A percentile compares a stretch with the other conserved stretches of the same genome.
phyloP scores from a whole-genome alignment of 2,888 invertebrate species.

The Andrena fulva region DNA sequence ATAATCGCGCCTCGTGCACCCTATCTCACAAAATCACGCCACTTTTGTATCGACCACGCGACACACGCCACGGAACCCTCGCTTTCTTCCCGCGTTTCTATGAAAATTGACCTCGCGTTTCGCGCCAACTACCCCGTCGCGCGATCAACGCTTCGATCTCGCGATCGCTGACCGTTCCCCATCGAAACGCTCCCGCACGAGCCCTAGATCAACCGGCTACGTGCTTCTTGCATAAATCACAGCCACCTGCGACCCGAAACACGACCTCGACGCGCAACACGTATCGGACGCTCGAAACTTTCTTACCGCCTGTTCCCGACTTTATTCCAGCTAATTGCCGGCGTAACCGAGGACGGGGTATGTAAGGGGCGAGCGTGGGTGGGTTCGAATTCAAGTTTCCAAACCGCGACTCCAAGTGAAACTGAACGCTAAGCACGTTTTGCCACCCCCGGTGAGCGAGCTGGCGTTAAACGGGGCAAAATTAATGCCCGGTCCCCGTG shows the following conservation, averaged over 20 bases:
- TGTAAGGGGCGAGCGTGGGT: not conserved
- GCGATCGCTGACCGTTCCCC: not conserved
- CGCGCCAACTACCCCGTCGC: not conserved
- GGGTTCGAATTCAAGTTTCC: conserved; percentile 18
- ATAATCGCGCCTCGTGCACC: conserved; percentile 9
- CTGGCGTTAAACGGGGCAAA: conserved; percentile 7
- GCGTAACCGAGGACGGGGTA: not conserved
- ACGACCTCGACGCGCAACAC: not conserved
- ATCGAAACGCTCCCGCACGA: not conserved
- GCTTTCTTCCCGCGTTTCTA: not conserved
- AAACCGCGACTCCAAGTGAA: not conserved
- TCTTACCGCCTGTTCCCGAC: not conserved
- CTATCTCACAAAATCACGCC: conserved; percentile 39
- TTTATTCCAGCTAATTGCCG: not conserved
- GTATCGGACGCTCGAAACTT: not conserved
- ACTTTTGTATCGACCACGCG: conserved; percentile 22
- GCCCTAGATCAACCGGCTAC: not conserved
- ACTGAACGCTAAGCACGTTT: conserved; percentile 18
- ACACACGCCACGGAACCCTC: conserved; percentile 4
- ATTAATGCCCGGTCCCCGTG: not conserved
- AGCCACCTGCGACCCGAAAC: not conserved
- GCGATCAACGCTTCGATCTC: conserved; percentile 22
- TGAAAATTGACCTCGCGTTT: conserved; percentile 13
- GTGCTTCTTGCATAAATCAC: not conserved
- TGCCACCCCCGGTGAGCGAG: not conserved